A percentile compares a stretch with the other conserved stretches of the same genome.
phyloP scores from a whole-genome alignment of 2,888 invertebrate species.

The Cephus sareptanus region DNA sequence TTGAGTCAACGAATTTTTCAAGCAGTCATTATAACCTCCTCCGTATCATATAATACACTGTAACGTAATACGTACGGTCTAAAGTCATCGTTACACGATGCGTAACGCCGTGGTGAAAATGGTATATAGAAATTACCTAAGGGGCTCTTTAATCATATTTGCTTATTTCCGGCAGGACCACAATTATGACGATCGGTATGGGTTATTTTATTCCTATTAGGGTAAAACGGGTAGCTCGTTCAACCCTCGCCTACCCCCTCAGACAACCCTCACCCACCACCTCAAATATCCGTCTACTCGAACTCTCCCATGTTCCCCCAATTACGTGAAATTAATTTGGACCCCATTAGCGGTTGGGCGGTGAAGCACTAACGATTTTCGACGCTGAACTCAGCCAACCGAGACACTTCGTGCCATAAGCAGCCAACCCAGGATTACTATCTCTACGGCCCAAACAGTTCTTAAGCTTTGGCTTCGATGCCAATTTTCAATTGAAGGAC shows the following conservation, averaged over 20 bases:
- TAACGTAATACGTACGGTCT: neutral
- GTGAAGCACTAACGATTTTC: slow-evolving; percentile 55
- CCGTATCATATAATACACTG: neutral
- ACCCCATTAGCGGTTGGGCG: slow-evolving; percentile 57
- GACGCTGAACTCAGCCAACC: slow-evolving; percentile 37
- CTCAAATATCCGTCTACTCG: neutral
- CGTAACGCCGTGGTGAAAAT: slow-evolving; percentile 41
- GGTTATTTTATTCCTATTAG: slow-evolving; percentile 65
- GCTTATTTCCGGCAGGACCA: slow-evolving; percentile 58
- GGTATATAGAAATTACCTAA: slow-evolving; percentile 36
- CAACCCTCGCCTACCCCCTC: neutral
- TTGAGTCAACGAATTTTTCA: neutral
- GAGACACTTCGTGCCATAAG: slow-evolving; percentile 16
- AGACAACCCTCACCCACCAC: neutral
- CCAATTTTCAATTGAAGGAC: neutral
- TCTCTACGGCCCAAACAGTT: neutral
- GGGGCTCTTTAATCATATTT: slow-evolving; percentile 57
- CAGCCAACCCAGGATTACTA: neutral
- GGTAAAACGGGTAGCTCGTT: slow-evolving; percentile 58
- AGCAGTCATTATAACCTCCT: neutral
- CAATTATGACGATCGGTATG: slow-evolving; percentile 51
- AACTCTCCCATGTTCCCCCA: slow-evolving; percentile 38
- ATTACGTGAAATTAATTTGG: slow-evolving; percentile 65
- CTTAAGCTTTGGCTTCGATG: neutral
- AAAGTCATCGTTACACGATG: slow-evolving; percentile 32